Evolutionary conservation across 2,888 invertebrate genomes (phyloP).

Genomic region (Tiliacea citrago): DNA sequence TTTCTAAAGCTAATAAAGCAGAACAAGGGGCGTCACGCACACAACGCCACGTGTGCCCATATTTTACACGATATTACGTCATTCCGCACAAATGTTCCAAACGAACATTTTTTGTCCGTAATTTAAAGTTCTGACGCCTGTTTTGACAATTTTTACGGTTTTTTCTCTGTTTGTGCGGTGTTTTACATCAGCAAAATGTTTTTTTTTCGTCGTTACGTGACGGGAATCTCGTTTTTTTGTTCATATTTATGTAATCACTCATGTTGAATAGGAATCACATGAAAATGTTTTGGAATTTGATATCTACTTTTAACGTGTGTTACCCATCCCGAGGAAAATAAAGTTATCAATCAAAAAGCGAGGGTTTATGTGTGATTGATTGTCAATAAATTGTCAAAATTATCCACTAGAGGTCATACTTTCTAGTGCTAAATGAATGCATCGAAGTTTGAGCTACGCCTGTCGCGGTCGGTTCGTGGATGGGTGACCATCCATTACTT

Average conservation of each 20-base stretch:
- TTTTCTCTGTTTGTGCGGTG: conserved; percentile 36
- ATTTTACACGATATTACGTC: conserved; percentile 70
- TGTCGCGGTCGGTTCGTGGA: no score
- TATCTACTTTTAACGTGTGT: conserved; percentile 30
- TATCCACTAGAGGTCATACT: neutral
- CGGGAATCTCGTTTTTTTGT: conserved; percentile 21
- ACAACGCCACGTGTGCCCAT: conserved; percentile 64
- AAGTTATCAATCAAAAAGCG: conserved; percentile 52
- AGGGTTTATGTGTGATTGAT: conserved; percentile 32
- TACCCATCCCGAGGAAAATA: conserved; percentile 29
- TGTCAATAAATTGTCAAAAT: conserved; percentile 11
- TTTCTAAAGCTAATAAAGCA: conserved; percentile 70
- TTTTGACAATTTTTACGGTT: conserved; percentile 61
- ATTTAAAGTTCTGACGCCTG: conserved; percentile 64
- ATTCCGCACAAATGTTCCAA: conserved; percentile 62
- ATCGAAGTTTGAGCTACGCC: no score
- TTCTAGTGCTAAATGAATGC: neutral
- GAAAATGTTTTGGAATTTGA: conserved; percentile 39
- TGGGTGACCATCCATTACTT: no score
- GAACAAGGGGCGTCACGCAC: conserved; percentile 77
- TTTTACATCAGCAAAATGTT: conserved; percentile 24
- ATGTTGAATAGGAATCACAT: conserved; percentile 42
- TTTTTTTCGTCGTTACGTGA: conserved; percentile 23
- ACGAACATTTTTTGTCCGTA: conserved; percentile 50
- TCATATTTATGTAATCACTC: conserved; percentile 46